A percentile compares a stretch with the other conserved stretches of the same genome.
phyloP scores from a whole-genome alignment of 2,113 vertebrate genomes.

The Onychorhynchus coronatus region DNA sequence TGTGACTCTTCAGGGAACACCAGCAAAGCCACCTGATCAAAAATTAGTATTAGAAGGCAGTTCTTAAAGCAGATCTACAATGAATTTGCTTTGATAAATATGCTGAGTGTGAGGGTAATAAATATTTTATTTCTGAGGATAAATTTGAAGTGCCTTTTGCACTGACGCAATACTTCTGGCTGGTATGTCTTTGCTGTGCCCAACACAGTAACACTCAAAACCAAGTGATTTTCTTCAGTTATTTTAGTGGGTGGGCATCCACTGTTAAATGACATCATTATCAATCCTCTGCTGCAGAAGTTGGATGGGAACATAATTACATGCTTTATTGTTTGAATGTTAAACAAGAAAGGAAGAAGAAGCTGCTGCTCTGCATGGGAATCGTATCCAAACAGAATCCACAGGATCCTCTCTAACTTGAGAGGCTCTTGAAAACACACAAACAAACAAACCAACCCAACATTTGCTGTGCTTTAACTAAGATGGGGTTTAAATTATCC shows the following conservation, averaged over 20 bases:
- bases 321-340: background rate
- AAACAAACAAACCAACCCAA: background rate
- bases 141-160: background rate
- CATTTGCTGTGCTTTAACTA: background rate
- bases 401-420: background rate
- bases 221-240: conserved; percentile 28
- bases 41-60: background rate
- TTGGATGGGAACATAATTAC: background rate
- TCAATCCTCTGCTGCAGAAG: background rate
- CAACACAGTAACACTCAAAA: conserved; percentile 5
- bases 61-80: background rate
- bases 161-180: no score
- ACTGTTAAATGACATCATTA: background rate
- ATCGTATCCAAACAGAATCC: background rate
- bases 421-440: background rate
- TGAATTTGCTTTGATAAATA: background rate
- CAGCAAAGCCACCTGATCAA: background rate
- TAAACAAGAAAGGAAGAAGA: background rate
- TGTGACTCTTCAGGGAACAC: background rate
- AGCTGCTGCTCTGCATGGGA: background rate
- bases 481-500: background rate
- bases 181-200: background rate
- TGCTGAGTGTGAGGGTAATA: background rate
- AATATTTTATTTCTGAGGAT: background rate
- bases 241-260: background rate